Evolutionary conservation across 2,888 invertebrate genomes (phyloP).

Genomic region (Eumacrocentrus americanus): DNA sequence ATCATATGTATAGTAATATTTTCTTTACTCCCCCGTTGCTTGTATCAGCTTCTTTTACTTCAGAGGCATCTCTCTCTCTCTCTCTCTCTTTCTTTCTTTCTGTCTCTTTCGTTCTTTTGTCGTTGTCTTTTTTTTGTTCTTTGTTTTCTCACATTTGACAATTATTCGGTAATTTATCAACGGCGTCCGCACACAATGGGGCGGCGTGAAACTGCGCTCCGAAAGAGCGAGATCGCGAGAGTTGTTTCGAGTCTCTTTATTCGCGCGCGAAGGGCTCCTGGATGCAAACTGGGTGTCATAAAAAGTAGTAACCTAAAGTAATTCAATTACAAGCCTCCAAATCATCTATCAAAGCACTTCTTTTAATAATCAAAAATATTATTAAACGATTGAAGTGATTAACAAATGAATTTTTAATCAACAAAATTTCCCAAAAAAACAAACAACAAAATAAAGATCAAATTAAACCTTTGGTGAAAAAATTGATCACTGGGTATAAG

Average conservation of each 20-base stretch:
- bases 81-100: conserved; percentile 13
- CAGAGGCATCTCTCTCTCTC: conserved; percentile 13
- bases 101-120: conserved; percentile 31
- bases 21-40: background rate
- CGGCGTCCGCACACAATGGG: conserved; percentile 58
- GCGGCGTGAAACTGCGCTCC: conserved; percentile 40
- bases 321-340: background rate
- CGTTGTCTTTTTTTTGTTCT: conserved; percentile 30
- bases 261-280: conserved; percentile 21
- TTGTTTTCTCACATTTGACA: conserved; percentile 58
- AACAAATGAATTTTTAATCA: too few relatives aligned
- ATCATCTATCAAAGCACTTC: too few relatives aligned
- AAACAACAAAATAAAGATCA: too few relatives aligned
- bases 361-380: too few relatives aligned
- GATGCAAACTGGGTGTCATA: conserved; percentile 38
- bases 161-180: conserved; percentile 63
- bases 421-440: too few relatives aligned
- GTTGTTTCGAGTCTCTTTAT: conserved; percentile 35
- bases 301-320: conserved; percentile 1
- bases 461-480: too few relatives aligned
- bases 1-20: background rate
- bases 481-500: conserved; percentile 33
- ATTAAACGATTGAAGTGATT: too few relatives aligned
- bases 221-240: conserved; percentile 45
- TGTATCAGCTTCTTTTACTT: conserved; percentile 30